Percentiles rank a stretch among this genome's conserved stretches.
Conservation (phyloP, 2,797 vertebrate genomes). For the Manis javanica region DNA sequence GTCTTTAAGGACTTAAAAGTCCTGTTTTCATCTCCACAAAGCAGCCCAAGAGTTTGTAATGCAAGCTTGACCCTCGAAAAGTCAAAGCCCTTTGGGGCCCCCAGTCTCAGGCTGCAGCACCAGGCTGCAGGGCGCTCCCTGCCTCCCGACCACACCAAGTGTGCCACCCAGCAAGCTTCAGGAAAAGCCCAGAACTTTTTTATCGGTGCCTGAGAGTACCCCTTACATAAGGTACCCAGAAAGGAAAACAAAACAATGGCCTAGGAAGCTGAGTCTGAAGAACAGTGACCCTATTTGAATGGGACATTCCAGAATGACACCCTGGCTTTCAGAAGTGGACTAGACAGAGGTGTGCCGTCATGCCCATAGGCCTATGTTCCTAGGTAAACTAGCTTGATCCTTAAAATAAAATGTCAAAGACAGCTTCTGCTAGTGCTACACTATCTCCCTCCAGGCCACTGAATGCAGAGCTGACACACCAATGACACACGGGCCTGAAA, state of each 20-base stretch:
- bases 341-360: background rate
- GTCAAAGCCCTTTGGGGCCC: no score
- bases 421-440: background rate
- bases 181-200: slow-evolving; percentile 31
- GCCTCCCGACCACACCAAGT: no score
- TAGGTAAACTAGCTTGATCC: background rate
- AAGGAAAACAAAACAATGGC: background rate
- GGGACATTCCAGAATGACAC: background rate
- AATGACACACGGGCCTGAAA: background rate
- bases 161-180: background rate
- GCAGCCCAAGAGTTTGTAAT: no score
- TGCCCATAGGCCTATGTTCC: background rate
- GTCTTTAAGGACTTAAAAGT: background rate
- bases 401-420: slow-evolving; percentile 37
- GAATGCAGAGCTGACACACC: background rate
- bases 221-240: background rate
- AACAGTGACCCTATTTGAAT: background rate
- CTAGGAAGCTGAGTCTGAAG: background rate
- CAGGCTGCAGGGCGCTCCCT: no score
- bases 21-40: no score
- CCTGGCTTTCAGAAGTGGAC: background rate
- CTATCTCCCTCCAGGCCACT: background rate
- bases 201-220: background rate
- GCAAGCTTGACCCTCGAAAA: no score
- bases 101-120: no score